Evolutionary conservation across 2,888 invertebrate species (phyloP), one percentile per base, ranked within the genome.

Genomic region (Pammene aurita): DNA sequence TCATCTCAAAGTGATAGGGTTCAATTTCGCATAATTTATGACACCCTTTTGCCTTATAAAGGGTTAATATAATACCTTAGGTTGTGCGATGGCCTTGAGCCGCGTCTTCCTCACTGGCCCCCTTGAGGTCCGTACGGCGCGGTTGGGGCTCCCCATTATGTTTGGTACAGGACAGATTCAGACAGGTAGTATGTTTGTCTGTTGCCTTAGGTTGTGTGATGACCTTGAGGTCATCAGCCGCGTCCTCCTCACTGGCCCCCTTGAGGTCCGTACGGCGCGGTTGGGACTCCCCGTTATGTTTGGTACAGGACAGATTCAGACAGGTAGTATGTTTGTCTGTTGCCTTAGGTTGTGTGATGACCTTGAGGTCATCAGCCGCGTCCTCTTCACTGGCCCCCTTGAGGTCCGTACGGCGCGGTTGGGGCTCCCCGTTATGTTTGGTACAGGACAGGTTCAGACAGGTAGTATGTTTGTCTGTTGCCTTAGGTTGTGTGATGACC

Each of bases 261-360:
- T 70, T 7, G 71, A 76, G 66, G 10, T 41, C 41, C 65, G 72
- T 0, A 56, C 73, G n/a, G 41, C 70, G 54, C 7, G 55, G 54
- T 50, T 11, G 10, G 2, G 60, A 16, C 11, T 34, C 80, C 10
- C 71, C 77, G 14, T 78, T 64, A 79, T 87, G 87, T 75, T 81
- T 77, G 0, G 86, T 84, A 41, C 92, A 92, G 0, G 73, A 67
- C 46, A 83, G 74, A 79, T 92, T 90, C 79, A 93, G 74, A 73
- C 92, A 93, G 66, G 92, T 86, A 70, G 81, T 77, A 75, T 84
- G 85, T 70, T 84, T 88, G 0, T n/a, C n/a, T n/a, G n/a, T n/a
- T n/a, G n/a, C 50, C 26, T 50, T 50, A 26, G 50, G 50, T 5
- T 50, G 11, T 5, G 50, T 26, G 50, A 50, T 50, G 26, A 26